Evolutionary conservation across 2,888 invertebrate genomes (phyloP), one percentile per base, ranked within the genome.

Genomic region (Adineta ricciae): DNA sequence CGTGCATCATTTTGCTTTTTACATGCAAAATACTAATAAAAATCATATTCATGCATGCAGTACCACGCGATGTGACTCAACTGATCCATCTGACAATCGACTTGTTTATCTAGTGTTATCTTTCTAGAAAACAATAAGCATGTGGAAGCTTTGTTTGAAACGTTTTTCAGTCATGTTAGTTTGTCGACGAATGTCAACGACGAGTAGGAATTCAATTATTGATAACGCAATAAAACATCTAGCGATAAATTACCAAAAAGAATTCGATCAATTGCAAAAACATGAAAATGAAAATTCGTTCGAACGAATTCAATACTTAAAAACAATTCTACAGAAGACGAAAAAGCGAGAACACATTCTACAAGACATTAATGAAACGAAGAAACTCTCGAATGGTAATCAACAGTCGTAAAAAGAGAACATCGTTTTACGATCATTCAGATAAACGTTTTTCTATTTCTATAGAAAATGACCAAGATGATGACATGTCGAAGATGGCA

Each of bases 181-280:
- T 64, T 64, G 32, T 64, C 64, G 64, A 27, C 64, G 64, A 64
- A 36, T 32, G 32, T 64, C 32, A 64, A 9, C 78, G 41, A 78
- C 78, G n/a, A 78, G n/a, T 41, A 78, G 24, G 11, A 78, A 38
- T 24, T 14, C 41, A 41, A 78, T 41, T 78, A 41, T 78, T 21
- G 21, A 78, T 41, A 41, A 78, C n/a, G 14, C 41, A 24, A 41
- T 78, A 78, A 41, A 78, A 24, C 21, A 36, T 78, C 14, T 78
- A 41, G 38, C 41, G 11, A 41, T 41, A 41, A 78, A 78, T 78
- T 78, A 38, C 41, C 38, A 7, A 21, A 78, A 78, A 78, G 78
- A 78, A 78, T 41, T 78, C 8, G 78, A 78, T 78, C 41, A 78
- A 78, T 41, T 78, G n/a, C 9, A 73, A 38, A 78, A 24, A 78